Conservation (phyloP, 2,888 invertebrate species). For the Cybosia mesomella region DNA sequence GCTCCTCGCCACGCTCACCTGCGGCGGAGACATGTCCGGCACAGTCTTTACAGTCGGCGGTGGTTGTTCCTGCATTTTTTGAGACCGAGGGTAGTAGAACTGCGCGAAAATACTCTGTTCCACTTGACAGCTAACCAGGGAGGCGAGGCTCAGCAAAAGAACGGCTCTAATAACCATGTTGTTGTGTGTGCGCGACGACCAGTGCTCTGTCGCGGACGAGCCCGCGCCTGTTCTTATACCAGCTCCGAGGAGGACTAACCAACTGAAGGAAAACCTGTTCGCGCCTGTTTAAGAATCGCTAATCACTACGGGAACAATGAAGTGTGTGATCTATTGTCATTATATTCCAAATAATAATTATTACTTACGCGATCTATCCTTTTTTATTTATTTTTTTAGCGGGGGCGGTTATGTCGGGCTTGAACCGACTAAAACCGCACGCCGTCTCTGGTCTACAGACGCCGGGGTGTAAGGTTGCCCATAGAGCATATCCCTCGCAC, state of each 20-base stretch:
- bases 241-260: not conserved
- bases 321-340: not conserved
- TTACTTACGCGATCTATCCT: too few relatives aligned
- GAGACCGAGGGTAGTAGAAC: conserved; percentile 41
- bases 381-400: too few relatives aligned
- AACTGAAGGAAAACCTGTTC: conserved; percentile 9
- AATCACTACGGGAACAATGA: not conserved
- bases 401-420: too few relatives aligned
- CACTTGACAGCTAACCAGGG: conserved; percentile 36
- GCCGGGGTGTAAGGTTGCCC: too few relatives aligned
- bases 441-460: too few relatives aligned
- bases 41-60: not conserved
- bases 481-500: too few relatives aligned
- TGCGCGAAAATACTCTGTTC: conserved; percentile 45
- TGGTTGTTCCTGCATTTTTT: not conserved
- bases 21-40: not conserved
- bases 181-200: not conserved
- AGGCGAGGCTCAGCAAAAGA: conserved; percentile 11
- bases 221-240: not conserved
- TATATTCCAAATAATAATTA: not conserved
- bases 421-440: too few relatives aligned
- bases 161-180: conserved; percentile 23
- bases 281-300: not conserved
- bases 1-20: not conserved
- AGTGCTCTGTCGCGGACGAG: not conserved